phyloP scores from a whole-genome alignment of 2,888 invertebrate genomes.

The Seira ritae region DNA sequence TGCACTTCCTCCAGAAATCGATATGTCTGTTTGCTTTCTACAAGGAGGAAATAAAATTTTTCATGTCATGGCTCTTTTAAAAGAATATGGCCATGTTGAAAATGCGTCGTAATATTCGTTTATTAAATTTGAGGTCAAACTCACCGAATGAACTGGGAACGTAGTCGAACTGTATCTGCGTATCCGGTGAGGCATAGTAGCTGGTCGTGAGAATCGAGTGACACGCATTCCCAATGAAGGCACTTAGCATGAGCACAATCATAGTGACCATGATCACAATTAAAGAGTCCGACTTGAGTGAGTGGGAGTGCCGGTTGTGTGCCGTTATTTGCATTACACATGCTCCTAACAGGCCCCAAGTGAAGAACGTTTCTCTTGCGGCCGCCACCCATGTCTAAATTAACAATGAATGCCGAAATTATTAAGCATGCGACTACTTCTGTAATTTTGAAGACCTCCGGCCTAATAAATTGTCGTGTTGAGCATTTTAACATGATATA shows the following conservation, averaged over 20 bases:
- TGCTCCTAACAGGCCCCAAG: slow-evolving; percentile 90
- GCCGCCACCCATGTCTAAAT: slow-evolving; percentile 92
- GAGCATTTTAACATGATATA: too few relatives aligned
- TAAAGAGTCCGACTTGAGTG: slow-evolving; percentile 80
- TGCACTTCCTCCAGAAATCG: slow-evolving; percentile 82
- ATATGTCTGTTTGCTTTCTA: slow-evolving; percentile 85
- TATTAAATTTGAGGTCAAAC: slow-evolving; percentile 75
- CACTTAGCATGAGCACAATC: slow-evolving; percentile 84
- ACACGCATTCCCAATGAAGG: slow-evolving; percentile 89
- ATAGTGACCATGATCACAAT: slow-evolving; percentile 85
- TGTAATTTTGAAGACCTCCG: too few relatives aligned
- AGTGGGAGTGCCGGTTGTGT: slow-evolving; percentile 84
- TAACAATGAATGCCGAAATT: slow-evolving; percentile 67
- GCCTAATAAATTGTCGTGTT: too few relatives aligned
- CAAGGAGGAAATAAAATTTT: slow-evolving; percentile 71
- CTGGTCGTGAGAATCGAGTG: slow-evolving; percentile 84
- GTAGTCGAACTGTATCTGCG: slow-evolving; percentile 81
- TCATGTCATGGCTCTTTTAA: too few relatives aligned
- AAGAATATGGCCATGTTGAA: slow-evolving; percentile 35
- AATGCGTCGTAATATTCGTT: background rate
- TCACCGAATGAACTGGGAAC: slow-evolving; percentile 91
- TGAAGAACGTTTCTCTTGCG: slow-evolving; percentile 90
- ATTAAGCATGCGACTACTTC: too few relatives aligned
- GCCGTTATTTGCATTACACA: slow-evolving; percentile 88
- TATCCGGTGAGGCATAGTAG: slow-evolving; percentile 68